Base-by-base conservation (phyloP, 2,888 invertebrate species). In the Eupithecia subfuscata region DNA sequence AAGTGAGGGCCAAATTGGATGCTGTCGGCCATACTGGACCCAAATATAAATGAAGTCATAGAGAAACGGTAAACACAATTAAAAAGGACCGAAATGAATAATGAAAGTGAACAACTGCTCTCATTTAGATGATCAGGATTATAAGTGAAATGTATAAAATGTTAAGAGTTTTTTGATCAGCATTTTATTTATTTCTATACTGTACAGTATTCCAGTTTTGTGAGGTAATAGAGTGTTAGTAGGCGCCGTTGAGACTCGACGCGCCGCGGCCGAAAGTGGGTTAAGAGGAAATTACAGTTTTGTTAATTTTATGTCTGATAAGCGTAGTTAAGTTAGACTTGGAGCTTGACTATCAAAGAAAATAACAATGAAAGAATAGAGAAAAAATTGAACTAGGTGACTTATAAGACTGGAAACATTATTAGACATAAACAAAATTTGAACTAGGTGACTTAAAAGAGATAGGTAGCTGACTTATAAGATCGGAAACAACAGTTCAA, bases 1-100 rank as follows among this genome's bases (percentile, higher is more conserved):
- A 93, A 87, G 88, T 86, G 88, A 87, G 82, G 82, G 81, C 84
- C 86, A 90, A 92, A 93, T 91, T 92, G 87, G 90, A 93, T 91
- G 88, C 88, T 87, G 83, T 83, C 86, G 88, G 86, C 68, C 86
- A 87, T 86, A 86, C 82, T 82, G 86, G 81, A 85, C 86, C 88
- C 80, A 86, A 88, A 86, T 88, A 88, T 87, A 88, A 89, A 91
- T 89, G 89, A 89, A 92, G 89, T 90, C 90, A 91, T 90, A 86
- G 88, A 87, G 89, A 90, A 88, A 88, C 82, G 80, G 82, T 86
- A 89, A 89, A 91, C 87, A 88, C 87, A 92, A 92, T 93, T 90
- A 89, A 90, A 91, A 92, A 88, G 89, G 89, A 85, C 79, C 81
- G 81, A 80, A 82, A 89, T 91, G 86, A 91, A 91, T 91, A 89